Conservation (phyloP, 2,888 invertebrate genomes). For the Lithophane leautieri region DNA sequence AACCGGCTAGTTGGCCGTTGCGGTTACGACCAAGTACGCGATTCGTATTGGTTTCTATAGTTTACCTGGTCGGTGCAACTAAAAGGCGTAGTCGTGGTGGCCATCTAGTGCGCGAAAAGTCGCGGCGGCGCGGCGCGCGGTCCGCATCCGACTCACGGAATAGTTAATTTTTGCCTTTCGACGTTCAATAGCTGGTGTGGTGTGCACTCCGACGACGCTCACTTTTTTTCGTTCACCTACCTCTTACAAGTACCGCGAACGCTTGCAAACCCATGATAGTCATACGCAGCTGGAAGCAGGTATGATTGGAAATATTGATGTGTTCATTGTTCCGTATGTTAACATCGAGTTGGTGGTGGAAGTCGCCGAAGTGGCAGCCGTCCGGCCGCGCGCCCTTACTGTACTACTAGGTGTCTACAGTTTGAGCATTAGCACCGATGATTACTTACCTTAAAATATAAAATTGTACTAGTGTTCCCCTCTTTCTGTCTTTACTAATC, state of each 20-base stretch:
- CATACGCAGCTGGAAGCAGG: conserved; percentile 48
- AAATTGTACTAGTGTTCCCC: conserved; percentile 53
- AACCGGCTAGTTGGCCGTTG: too few relatives aligned
- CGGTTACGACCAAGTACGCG: too few relatives aligned
- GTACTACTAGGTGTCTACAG: conserved; percentile 44
- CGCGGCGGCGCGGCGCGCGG: too few relatives aligned
- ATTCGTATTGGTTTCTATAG: too few relatives aligned
- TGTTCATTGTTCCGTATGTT: conserved; percentile 1
- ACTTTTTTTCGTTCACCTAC: background rate
- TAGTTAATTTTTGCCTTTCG: conserved; percentile 35
- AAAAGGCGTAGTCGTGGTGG: too few relatives aligned
- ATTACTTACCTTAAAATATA: conserved; percentile 33
- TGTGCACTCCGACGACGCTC: background rate
- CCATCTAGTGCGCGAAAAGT: too few relatives aligned
- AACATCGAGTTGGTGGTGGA: background rate
- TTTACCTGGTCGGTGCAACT: too few relatives aligned
- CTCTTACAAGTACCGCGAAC: background rate
- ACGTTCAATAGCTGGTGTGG: conserved; percentile 4
- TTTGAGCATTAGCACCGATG: conserved; percentile 51
- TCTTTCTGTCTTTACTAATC: conserved; percentile 48
- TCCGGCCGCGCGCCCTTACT: conserved; percentile 31
- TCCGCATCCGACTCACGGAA: background rate
- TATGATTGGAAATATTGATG: background rate
- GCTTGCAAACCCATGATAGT: background rate
- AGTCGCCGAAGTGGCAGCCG: conserved; percentile 54